Conservation (phyloP, 2,113 vertebrate genomes). For the Zingel zingel region DNA sequence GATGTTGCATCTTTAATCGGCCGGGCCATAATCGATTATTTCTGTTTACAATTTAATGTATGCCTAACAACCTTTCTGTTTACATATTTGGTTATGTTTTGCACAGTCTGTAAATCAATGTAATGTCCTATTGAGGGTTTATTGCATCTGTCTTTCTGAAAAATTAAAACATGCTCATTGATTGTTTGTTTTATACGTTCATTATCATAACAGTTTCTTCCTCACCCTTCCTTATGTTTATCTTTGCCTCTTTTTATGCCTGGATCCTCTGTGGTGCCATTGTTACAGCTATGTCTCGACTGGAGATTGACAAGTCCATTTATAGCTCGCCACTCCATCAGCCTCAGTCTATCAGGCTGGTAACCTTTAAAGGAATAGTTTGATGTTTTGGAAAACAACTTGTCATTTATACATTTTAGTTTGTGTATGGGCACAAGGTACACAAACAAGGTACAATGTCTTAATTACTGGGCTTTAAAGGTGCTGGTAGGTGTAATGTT, state of each 20-base stretch:
- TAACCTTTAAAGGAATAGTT: conserved; percentile 26
- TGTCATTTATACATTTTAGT: background rate
- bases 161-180: background rate
- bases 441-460: background rate
- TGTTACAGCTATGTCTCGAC: background rate
- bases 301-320: conserved; percentile 19
- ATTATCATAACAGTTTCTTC: background rate
- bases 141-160: conserved; percentile 10
- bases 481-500: background rate
- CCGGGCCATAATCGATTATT: too few species aligned
- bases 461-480: background rate
- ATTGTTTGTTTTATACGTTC: background rate
- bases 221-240: background rate
- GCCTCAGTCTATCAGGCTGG: background rate
- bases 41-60: too few species aligned
- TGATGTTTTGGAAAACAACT: background rate
- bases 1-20: too few species aligned
- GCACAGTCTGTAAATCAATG: conserved; percentile 8
- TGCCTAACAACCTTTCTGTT: too few species aligned
- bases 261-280: background rate
- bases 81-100: too few species aligned
- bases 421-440: background rate
- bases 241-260: background rate
- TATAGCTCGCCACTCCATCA: background rate
- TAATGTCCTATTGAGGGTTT: background rate